Evolutionary conservation across 1,140 invertebrate species (phyloP).

Genomic region (Dolichoris vasculosae): DNA sequence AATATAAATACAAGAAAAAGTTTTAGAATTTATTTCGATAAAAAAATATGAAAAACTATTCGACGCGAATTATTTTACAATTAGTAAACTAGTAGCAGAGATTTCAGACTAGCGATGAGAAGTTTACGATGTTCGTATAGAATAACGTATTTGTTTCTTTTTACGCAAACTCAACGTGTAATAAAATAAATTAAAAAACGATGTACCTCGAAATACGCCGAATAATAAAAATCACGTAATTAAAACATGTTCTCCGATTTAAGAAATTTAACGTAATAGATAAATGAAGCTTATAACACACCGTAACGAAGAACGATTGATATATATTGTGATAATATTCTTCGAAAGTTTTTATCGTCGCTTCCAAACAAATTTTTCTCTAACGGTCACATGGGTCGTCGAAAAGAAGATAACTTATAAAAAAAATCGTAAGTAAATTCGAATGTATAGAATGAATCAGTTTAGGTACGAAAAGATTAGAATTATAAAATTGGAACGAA

Average conservation of each 20-base stretch:
- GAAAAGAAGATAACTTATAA: slow-evolving; percentile 20
- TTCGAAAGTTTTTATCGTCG: slow-evolving; percentile 21
- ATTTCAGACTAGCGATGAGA: background rate
- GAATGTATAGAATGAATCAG: slow-evolving; percentile 28
- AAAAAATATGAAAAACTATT: background rate
- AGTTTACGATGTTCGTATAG: background rate
- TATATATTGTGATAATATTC: slow-evolving; percentile 20
- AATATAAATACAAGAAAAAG: no score
- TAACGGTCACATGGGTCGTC: slow-evolving; percentile 38
- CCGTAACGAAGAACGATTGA: background rate
- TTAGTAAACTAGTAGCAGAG: background rate
- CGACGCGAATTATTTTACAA: background rate
- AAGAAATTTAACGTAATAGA: slow-evolving; percentile 27
- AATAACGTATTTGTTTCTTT: background rate
- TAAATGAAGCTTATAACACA: slow-evolving; percentile 11
- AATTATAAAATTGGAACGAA: slow-evolving; percentile 35
- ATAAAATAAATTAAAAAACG: background rate
- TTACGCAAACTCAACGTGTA: background rate
- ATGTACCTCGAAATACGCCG: background rate
- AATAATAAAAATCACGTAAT: background rate
- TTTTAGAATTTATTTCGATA: no score
- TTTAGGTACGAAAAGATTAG: slow-evolving; percentile 37
- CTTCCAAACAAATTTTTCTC: slow-evolving; percentile 19
- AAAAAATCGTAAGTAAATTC: slow-evolving; percentile 9
- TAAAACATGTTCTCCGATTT: background rate